phyloP scores from a whole-genome alignment of 2,888 invertebrate genomes.

The Chydorus sphaericus region DNA sequence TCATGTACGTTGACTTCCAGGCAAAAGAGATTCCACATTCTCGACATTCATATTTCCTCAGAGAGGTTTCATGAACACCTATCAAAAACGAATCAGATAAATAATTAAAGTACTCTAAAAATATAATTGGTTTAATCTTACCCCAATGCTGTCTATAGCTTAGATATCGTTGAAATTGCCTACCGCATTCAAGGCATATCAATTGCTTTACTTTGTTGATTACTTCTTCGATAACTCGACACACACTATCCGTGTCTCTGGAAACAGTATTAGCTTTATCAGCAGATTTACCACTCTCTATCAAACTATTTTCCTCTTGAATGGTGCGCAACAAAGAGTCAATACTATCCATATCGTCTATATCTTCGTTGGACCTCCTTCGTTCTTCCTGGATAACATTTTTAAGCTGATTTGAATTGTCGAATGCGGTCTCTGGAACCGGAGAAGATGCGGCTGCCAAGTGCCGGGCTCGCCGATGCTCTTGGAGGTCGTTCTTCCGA shows the following conservation, averaged over 20 bases:
- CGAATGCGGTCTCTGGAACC: too few species aligned
- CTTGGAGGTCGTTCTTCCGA: too few species aligned
- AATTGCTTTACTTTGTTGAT: neutral
- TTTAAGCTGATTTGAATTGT: too few species aligned
- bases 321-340: neutral
- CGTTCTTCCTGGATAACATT: neutral
- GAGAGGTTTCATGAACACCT: slow-evolving; percentile 9
- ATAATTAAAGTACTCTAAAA: neutral
- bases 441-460: too few species aligned
- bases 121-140: neutral
- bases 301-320: neutral
- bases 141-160: slow-evolving; percentile 26
- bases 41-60: slow-evolving; percentile 26
- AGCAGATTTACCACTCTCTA: too few species aligned
- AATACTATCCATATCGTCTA: neutral
- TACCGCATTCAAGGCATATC: slow-evolving; percentile 27
- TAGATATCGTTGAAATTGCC: slow-evolving; percentile 27
- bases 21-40: slow-evolving; percentile 28
- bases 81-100: neutral
- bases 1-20: slow-evolving; percentile 31
- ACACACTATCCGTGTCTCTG: neutral
- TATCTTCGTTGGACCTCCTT: too few species aligned
- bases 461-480: too few species aligned
- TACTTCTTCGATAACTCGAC: slow-evolving; percentile 4
- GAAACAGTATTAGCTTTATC: neutral